Percentiles rank a stretch among this genome's conserved stretches.
Conservation (phyloP, 2,113 vertebrate species). For the Percina caprodes region DNA sequence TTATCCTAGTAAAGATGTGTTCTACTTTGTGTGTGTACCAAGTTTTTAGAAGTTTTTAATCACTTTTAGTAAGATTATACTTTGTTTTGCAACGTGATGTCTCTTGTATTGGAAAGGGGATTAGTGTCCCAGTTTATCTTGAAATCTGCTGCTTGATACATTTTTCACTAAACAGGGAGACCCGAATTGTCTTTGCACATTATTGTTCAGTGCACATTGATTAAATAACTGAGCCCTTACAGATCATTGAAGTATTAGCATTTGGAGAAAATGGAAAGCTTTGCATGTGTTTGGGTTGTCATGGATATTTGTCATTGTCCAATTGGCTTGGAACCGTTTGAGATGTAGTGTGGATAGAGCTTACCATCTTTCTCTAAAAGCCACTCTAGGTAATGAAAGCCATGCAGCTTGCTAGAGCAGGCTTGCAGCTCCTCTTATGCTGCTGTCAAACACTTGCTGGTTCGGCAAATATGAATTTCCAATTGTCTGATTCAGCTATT, state of each 20-base stretch:
- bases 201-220: constrained; percentile 35
- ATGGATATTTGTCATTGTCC: constrained; percentile 62
- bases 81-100: constrained; percentile 11
- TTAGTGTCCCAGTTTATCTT: constrained; percentile 42
- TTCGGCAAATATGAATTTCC: constrained; percentile 82
- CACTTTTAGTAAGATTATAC: constrained; percentile 47
- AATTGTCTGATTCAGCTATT: constrained; percentile 78
- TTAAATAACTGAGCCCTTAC: constrained; percentile 43
- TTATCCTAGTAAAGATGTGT: constrained; percentile 14
- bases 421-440: constrained; percentile 66
- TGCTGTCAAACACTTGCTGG: constrained; percentile 83
- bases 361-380: constrained; percentile 68
- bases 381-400: constrained; percentile 84
- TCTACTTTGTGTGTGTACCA: neutral
- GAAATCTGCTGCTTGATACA: constrained; percentile 40
- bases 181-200: constrained; percentile 28
- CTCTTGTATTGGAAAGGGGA: constrained; percentile 41
- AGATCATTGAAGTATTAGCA: constrained; percentile 38
- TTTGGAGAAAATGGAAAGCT: constrained; percentile 34
- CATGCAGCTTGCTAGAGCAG: constrained; percentile 69
- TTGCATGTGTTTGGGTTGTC: constrained; percentile 39
- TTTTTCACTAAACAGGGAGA: constrained; percentile 27
- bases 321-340: constrained; percentile 53
- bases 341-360: constrained; percentile 54
- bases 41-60: constrained; percentile 45